Base-by-base conservation (phyloP, 2,797 vertebrate species). In the Cossypha heuglini region DNA sequence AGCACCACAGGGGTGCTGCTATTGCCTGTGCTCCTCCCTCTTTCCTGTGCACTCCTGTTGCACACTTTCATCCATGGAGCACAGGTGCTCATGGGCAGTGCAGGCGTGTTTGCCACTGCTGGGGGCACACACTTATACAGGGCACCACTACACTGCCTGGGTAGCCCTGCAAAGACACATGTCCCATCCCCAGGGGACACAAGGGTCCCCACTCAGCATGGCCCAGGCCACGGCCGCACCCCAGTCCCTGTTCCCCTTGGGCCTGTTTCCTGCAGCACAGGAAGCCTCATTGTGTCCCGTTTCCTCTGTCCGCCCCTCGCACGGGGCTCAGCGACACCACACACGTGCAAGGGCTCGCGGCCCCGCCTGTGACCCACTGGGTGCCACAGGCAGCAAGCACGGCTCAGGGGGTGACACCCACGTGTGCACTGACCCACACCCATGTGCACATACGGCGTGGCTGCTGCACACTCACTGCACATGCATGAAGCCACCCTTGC, bases 281-380 rank as follows among this genome's bases (percentile, higher is more conserved):
- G 96, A 96, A 96, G 90, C 52, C 16, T 1, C 86, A 94, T 93
- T 96, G 96, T 96, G 45, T 96, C 93, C 93, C 5, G 0, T 74
- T 96, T 95, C 96, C 93, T 31, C 55, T 35, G 2, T 6, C 78
- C 13, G 0, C 14, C 37, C 88, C 64, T 74, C 1, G 10, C 95
- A 94, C 79, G 33, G 61, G 93, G 85, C 82, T 83, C 33, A 0
- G 64, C 1, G 0, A 54, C 82, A 69, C 12, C 5, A 6, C 55
- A 76, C 96, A 94, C 82, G 72, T 95, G 96, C 13, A 0, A 79
- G 61, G 61, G 52, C 31, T 64, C 2, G 0, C 0, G 0, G 61
- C 85, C 55, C 33, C 0, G 6, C 71, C 78, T 13, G 25, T 3
- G 25, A 58, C 77, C 63, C 74, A 37, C 38, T 1, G 2, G 35